A percentile compares a stretch with the other conserved stretches of the same genome.
Evolutionary conservation across 1,140 invertebrate genomes (phyloP).

Genomic region (Caenorhabditis brenneri): DNA sequence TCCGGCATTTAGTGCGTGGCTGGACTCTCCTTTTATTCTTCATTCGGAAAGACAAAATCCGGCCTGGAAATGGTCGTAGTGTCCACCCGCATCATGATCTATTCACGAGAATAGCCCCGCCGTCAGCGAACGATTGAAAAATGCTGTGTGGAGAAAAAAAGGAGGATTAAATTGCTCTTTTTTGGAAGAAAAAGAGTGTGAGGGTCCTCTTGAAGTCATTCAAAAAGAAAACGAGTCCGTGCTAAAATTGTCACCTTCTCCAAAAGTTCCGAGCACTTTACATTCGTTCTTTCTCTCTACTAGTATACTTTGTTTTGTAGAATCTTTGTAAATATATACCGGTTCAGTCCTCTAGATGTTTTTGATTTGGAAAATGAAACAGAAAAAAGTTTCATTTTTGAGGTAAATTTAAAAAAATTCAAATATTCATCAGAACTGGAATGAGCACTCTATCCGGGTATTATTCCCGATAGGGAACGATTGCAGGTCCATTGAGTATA

Average conservation of each 20-base stretch:
- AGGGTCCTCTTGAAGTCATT: neutral
- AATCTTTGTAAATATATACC: neutral
- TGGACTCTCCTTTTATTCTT: neutral
- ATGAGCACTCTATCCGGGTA: too few relatives aligned
- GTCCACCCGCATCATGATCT: slow-evolving; percentile 42
- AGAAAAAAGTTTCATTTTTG: too few relatives aligned
- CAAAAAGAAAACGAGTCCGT: neutral
- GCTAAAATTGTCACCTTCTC: slow-evolving; percentile 14
- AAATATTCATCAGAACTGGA: too few relatives aligned
- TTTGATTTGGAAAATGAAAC: too few relatives aligned
- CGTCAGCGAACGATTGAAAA: neutral
- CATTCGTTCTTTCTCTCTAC: neutral
- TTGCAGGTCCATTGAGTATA: too few relatives aligned
- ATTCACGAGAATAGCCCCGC: slow-evolving; percentile 28
- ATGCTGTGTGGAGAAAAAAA: neutral
- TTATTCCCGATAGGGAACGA: too few relatives aligned
- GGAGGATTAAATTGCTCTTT: slow-evolving; percentile 30
- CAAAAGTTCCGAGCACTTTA: slow-evolving; percentile 30
- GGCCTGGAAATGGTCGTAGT: slow-evolving; percentile 41
- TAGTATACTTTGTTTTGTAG: too few relatives aligned
- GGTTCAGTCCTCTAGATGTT: neutral
- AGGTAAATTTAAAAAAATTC: too few relatives aligned
- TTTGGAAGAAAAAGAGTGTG: neutral
- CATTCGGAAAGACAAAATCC: slow-evolving; percentile 18
- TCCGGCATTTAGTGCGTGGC: slow-evolving; percentile 17